Evolutionary conservation across 2,888 invertebrate species (phyloP).

Genomic region (Lymantria dispar): DNA sequence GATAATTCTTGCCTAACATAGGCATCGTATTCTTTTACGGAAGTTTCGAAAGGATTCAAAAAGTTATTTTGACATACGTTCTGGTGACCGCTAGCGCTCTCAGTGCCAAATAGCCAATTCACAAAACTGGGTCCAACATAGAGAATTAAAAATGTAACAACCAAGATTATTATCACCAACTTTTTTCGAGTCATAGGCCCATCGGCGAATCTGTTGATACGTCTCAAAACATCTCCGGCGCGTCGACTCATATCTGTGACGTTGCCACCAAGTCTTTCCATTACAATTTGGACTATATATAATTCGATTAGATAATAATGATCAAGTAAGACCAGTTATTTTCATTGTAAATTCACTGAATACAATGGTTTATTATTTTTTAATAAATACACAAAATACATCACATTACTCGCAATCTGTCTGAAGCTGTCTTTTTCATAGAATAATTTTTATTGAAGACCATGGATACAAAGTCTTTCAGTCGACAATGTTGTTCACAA

Average conservation of each 20-base stretch:
- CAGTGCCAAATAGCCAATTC: slow-evolving; percentile 82
- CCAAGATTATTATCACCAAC: slow-evolving; percentile 73
- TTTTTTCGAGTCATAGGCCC: slow-evolving; percentile 77
- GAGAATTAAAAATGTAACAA: slow-evolving; percentile 81
- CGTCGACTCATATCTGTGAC: slow-evolving; percentile 68
- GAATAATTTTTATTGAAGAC: too few relatives aligned
- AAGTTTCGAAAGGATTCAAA: slow-evolving; percentile 82
- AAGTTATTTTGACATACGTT: slow-evolving; percentile 86
- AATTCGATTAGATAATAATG: slow-evolving; percentile 6
- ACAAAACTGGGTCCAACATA: slow-evolving; percentile 86
- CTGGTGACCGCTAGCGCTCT: slow-evolving; percentile 70
- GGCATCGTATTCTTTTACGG: slow-evolving; percentile 85
- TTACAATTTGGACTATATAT: slow-evolving; percentile 38
- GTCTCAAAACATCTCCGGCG: slow-evolving; percentile 69
- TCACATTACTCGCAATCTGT: neutral
- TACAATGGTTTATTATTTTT: slow-evolving; percentile 13
- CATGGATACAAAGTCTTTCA: too few relatives aligned
- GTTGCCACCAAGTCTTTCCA: slow-evolving; percentile 64
- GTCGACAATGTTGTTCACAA: too few relatives aligned
- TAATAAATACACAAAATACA: slow-evolving; percentile 4
- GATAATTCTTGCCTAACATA: slow-evolving; percentile 84
- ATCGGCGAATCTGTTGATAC: slow-evolving; percentile 70
- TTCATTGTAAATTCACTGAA: slow-evolving; percentile 42
- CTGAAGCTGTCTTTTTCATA: too few relatives aligned
- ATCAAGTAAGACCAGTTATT: slow-evolving; percentile 43